Evolutionary conservation across 1,140 invertebrate genomes (phyloP).

Genomic region (Atta cephalotes): DNA sequence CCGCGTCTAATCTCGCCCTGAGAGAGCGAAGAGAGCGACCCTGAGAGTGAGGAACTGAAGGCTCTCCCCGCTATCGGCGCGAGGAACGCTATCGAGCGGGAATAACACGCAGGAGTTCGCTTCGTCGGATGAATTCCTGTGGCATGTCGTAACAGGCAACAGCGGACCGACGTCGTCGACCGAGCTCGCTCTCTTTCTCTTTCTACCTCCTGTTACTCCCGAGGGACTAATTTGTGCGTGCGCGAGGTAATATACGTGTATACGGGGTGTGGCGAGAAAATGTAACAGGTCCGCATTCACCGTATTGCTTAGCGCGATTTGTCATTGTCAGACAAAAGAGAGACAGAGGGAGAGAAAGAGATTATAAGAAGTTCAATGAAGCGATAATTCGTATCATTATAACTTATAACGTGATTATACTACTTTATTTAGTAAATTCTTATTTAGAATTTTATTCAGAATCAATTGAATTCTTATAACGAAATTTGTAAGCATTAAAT

Average conservation of each 20-base stretch:
- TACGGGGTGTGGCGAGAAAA: conserved; percentile 56
- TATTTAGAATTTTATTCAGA: neutral
- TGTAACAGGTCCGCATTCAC: conserved; percentile 39
- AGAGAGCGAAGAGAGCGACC: conserved; percentile 31
- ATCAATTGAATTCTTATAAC: no score
- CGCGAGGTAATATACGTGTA: conserved; percentile 45
- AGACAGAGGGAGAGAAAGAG: neutral
- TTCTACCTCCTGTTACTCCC: neutral
- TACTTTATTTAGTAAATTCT: neutral
- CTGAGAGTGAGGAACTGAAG: conserved; percentile 47
- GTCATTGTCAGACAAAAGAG: conserved; percentile 18
- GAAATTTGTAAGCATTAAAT: neutral
- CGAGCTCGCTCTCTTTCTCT: neutral
- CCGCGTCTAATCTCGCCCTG: conserved; percentile 53
- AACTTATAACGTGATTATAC: neutral
- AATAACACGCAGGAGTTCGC: conserved; percentile 54
- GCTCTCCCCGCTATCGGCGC: conserved; percentile 35
- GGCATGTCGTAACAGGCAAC: conserved; percentile 50
- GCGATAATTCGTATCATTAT: neutral
- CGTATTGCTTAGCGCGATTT: conserved; percentile 19
- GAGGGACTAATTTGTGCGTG: conserved; percentile 56
- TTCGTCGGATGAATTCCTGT: conserved; percentile 52
- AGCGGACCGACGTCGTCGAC: conserved; percentile 46
- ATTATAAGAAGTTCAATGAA: neutral
- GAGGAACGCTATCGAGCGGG: conserved; percentile 49